Percentiles rank a stretch among this genome's conserved stretches.
These are phyloP conservation scores for Anadara kagoshimensis DNA, from an alignment of 1,140 invertebrate genomes.

Conservation along the genomic window DNA sequence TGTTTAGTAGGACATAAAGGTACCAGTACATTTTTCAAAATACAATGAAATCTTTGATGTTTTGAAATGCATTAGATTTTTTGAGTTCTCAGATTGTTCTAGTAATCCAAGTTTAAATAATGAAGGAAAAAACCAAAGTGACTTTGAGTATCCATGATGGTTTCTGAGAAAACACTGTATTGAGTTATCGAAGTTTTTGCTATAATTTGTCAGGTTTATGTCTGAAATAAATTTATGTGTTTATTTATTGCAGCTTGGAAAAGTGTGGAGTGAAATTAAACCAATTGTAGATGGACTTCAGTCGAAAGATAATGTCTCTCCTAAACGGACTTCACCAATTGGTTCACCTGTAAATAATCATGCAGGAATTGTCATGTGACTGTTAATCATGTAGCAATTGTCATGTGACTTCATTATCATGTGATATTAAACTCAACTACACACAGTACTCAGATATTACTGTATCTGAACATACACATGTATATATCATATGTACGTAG, in stretches of 20 bases:
- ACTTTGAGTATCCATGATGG: not conserved
- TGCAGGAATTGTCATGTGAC: slow-evolving; percentile 31
- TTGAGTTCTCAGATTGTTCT: too few relatives aligned
- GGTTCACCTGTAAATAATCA: slow-evolving; percentile 43
- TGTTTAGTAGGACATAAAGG: too few relatives aligned
- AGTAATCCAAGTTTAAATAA: too few relatives aligned
- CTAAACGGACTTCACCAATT: slow-evolving; percentile 44
- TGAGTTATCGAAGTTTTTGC: not conserved
- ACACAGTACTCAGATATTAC: too few relatives aligned
- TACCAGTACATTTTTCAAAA: too few relatives aligned
- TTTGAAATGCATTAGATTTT: too few relatives aligned
- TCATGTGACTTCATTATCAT: too few relatives aligned
- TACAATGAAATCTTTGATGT: too few relatives aligned
- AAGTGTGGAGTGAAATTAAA: slow-evolving; percentile 55
- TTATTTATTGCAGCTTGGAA: slow-evolving; percentile 54
- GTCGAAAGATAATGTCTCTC: slow-evolving; percentile 16
- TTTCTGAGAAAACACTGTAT: not conserved
- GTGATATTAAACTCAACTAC: too few relatives aligned
- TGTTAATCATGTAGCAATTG: not conserved
- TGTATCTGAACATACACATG: too few relatives aligned
- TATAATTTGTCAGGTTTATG: not conserved
- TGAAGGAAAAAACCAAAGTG: not conserved
- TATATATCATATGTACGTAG: too few relatives aligned
- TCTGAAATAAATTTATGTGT: slow-evolving; percentile 2
- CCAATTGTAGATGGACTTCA: slow-evolving; percentile 54